phyloP scores from a whole-genome alignment of 1,140 invertebrate species.

The Lineus longissimus region DNA sequence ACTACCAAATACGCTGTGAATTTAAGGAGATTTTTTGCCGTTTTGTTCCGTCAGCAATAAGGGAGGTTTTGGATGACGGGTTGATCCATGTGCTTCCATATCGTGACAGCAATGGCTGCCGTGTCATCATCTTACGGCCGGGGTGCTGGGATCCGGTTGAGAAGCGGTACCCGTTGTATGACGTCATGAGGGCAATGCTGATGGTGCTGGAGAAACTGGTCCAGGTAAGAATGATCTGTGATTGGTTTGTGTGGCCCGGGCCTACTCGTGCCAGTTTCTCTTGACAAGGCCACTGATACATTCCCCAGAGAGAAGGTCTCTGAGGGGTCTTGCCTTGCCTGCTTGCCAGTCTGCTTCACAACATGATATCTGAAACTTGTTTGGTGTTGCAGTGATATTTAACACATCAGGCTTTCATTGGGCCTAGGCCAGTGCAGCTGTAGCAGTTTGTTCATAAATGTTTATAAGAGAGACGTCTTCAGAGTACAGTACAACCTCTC shows the following conservation, averaged over 20 bases:
- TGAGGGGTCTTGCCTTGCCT: no score
- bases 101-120: conserved; percentile 71
- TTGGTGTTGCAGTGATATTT: no score
- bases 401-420: no score
- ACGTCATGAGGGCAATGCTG: not conserved
- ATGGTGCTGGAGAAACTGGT: conserved; percentile 4
- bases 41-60: conserved; percentile 66
- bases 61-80: conserved; percentile 71
- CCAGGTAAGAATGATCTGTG: not conserved
- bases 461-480: no score
- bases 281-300: no score
- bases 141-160: conserved; percentile 11
- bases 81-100: conserved; percentile 72
- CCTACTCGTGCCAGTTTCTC: no score
- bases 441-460: no score
- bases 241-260: not conserved
- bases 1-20: conserved; percentile 72
- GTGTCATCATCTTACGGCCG: conserved; percentile 66
- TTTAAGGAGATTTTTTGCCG: conserved; percentile 68
- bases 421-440: no score
- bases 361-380: no score
- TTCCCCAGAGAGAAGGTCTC: no score
- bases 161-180: not conserved
- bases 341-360: no score
- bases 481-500: no score